These are phyloP conservation scores for Phyllotreta striolata DNA, from an alignment of 2,888 invertebrate species.

Conservation along the genomic window DNA sequence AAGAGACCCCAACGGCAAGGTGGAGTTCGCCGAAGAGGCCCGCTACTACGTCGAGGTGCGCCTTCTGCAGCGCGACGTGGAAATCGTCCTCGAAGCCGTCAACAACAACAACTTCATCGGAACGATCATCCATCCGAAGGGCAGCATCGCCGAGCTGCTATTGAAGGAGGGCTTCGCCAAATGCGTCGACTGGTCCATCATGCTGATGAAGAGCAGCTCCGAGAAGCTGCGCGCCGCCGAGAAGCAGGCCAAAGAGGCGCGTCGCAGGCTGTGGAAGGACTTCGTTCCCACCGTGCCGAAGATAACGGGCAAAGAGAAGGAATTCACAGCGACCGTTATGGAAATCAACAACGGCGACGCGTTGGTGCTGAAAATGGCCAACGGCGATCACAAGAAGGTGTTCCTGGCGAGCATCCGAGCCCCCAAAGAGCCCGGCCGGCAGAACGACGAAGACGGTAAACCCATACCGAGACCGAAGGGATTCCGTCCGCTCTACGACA, in stretches of 20 bases:
- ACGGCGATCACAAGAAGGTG: conserved; percentile 85
- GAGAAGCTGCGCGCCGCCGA: conserved; percentile 70
- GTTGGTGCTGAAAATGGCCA: conserved; percentile 81
- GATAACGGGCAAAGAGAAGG: conserved; percentile 77
- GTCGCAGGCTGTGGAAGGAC: conserved; percentile 89
- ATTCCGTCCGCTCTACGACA: conserved; percentile 93
- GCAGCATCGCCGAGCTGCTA: conserved; percentile 87
- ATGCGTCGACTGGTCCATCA: conserved; percentile 94
- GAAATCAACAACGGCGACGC: conserved; percentile 97
- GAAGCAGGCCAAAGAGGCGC: conserved; percentile 71
- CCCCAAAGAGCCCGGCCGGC: conserved; percentile 70
- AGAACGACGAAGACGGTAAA: conserved; percentile 73
- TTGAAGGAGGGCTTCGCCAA: conserved; percentile 72
- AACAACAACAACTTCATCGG: conserved; percentile 95
- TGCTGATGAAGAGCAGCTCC: conserved; percentile 73
- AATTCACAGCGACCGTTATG: conserved; percentile 81
- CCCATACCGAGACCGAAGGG: conserved; percentile 73
- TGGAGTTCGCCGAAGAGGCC: conserved; percentile 88
- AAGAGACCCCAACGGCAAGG: conserved; percentile 71
- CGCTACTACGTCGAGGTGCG: conserved; percentile 92
- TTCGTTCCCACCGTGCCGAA: conserved; percentile 80
- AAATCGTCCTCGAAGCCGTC: conserved; percentile 89
- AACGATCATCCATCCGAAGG: conserved; percentile 88
- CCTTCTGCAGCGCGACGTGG: conserved; percentile 89
- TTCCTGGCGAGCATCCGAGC: conserved; percentile 96